A percentile compares a stretch with the other conserved stretches of the same genome.
These are phyloP conservation scores for Mesocentrotus franciscanus DNA, from an alignment of 53 echinoderm and acorn worm genomes.

Conservation along the genomic window DNA sequence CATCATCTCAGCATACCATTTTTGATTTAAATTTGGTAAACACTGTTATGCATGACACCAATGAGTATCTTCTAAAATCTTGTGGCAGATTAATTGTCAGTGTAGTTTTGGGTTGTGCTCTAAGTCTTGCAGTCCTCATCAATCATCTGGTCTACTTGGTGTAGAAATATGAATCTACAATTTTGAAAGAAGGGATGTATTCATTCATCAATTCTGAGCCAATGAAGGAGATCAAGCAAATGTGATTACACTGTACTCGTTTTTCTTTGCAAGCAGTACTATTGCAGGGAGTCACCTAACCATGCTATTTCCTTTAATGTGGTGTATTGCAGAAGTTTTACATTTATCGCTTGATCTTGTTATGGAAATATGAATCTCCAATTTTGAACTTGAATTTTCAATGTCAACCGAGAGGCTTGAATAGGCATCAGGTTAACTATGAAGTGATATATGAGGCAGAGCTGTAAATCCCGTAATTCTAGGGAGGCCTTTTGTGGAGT, in stretches of 20 bases:
- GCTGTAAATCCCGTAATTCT: not conserved
- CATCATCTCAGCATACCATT: not conserved
- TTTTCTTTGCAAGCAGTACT: not conserved
- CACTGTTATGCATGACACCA: not conserved
- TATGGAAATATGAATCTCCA: constrained; percentile 39
- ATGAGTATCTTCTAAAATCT: not conserved
- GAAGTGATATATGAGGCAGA: constrained; percentile 22
- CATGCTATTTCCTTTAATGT: not conserved
- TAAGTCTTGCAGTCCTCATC: not conserved
- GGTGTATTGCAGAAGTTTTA: not conserved
- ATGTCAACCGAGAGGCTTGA: constrained; percentile 1
- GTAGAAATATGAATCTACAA: not conserved
- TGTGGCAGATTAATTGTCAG: not conserved
- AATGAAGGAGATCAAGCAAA: not conserved
- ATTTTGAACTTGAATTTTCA: constrained; percentile 21
- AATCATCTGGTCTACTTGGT: too few species aligned
- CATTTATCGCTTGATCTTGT: not conserved
- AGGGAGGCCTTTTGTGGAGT: not conserved
- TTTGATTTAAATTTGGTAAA: constrained; percentile 23
- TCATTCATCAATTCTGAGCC: not conserved
- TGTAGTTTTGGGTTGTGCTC: not conserved
- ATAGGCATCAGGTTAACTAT: not conserved
- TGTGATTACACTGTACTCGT: not conserved
- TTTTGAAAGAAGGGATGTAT: not conserved
- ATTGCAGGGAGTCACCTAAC: not conserved